Evolutionary conservation across 2,797 vertebrate species (phyloP).

Genomic region (Falco peregrinus): DNA sequence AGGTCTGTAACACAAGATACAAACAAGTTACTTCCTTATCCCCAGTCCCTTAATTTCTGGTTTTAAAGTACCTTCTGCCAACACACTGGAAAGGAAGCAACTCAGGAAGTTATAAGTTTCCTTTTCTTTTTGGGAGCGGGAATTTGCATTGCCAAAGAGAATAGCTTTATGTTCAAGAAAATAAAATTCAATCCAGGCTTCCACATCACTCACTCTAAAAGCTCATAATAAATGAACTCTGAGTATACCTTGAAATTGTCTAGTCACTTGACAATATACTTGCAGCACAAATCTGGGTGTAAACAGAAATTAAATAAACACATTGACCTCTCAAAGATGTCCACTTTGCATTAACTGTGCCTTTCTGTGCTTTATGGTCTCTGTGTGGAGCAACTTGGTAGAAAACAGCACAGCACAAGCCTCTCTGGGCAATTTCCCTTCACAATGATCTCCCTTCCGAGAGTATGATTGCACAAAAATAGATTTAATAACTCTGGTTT

Average conservation of each 20-base stretch:
- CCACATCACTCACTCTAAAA: neutral
- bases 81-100: conserved; percentile 49
- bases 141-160: conserved; percentile 31
- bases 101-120: conserved; percentile 56
- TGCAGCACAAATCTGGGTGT: neutral
- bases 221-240: neutral
- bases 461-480: neutral
- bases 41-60: neutral
- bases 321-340: neutral
- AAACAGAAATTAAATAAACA: neutral
- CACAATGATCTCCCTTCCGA: neutral
- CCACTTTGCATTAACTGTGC: neutral
- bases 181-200: conserved; percentile 7
- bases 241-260: neutral
- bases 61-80: conserved; percentile 32
- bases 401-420: neutral
- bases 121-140: conserved; percentile 31
- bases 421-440: neutral
- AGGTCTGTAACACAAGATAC: conserved; percentile 46
- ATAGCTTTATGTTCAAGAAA: conserved; percentile 5
- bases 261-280: neutral
- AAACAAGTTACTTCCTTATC: conserved; percentile 7
- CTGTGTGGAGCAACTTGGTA: neutral
- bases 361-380: neutral
- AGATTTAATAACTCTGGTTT: neutral